phyloP scores from a whole-genome alignment of 2,113 vertebrate genomes.

The Narcine bancroftii region DNA sequence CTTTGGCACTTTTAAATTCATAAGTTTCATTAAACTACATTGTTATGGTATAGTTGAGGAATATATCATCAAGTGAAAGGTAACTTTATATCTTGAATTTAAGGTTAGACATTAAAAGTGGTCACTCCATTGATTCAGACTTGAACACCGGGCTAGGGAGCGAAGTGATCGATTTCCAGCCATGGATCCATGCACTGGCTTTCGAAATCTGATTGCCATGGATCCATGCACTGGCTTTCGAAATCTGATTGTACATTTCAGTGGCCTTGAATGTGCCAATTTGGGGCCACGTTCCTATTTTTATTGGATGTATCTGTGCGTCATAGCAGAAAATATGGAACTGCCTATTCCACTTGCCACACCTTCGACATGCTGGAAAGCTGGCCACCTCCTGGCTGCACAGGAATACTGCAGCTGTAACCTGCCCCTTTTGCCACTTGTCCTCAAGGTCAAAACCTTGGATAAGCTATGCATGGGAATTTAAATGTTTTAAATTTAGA shows the following conservation, averaged over 20 bases:
- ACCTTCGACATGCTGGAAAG: not conserved
- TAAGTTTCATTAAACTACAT: not conserved
- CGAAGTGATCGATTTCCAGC: not conserved
- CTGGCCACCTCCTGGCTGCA: not conserved
- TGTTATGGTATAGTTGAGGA: not conserved
- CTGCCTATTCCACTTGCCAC: not conserved
- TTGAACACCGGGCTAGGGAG: not conserved
- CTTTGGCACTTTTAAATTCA: not conserved
- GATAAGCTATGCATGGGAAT: not conserved
- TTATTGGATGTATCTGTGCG: not conserved
- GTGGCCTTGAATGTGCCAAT: not conserved
- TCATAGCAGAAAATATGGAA: not conserved
- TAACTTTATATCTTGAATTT: not conserved
- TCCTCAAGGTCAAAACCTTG: not conserved
- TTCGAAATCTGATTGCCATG: not conserved
- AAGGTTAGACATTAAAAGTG: not conserved
- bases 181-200: not conserved
- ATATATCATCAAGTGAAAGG: not conserved
- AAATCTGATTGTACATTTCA: not conserved
- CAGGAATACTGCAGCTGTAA: not conserved
- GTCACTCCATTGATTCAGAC: not conserved
- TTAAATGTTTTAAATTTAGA: too few species aligned
- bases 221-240: not conserved
- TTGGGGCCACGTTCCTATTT: not conserved
- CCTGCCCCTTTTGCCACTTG: not conserved